A percentile compares a stretch with the other conserved stretches of the same genome.
Conservation (phyloP, 2,113 vertebrate species). For the Sialia sialis region DNA sequence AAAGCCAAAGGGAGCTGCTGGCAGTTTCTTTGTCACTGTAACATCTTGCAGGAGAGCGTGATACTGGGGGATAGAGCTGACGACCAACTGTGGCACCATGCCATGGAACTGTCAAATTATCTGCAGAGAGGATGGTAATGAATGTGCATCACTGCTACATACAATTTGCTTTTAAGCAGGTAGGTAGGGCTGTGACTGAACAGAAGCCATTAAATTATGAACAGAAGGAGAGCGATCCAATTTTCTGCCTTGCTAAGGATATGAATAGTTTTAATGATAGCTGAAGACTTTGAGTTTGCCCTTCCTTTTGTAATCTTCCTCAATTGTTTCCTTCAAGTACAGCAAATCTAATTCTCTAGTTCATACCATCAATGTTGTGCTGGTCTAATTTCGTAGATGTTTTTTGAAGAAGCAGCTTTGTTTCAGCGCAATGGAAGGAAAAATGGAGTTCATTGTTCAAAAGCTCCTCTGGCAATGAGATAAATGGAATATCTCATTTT, state of each 20-base stretch:
- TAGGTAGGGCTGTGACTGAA: constrained; percentile 45
- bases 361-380: neutral
- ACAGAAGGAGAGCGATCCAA: constrained; percentile 39
- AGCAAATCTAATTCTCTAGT: constrained; percentile 20
- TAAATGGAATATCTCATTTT: neutral
- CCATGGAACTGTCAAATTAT: constrained; percentile 34
- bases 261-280: constrained; percentile 33
- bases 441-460: neutral
- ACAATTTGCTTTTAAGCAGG: constrained; percentile 33
- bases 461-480: neutral
- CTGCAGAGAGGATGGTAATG: neutral
- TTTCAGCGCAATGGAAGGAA: neutral
- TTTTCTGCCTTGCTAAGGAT: constrained; percentile 45
- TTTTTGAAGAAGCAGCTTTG: neutral
- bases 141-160: constrained; percentile 29
- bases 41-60: neutral
- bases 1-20: neutral
- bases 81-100: constrained; percentile 14
- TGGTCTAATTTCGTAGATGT: neutral
- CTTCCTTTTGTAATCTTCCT: constrained; percentile 35
- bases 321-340: constrained; percentile 5
- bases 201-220: constrained; percentile 31
- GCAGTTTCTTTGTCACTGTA: neutral
- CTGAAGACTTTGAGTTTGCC: constrained; percentile 23
- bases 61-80: neutral